These are phyloP conservation scores for Archivesica marissinica DNA, from an alignment of 1,140 invertebrate species.

Conservation along the genomic window DNA sequence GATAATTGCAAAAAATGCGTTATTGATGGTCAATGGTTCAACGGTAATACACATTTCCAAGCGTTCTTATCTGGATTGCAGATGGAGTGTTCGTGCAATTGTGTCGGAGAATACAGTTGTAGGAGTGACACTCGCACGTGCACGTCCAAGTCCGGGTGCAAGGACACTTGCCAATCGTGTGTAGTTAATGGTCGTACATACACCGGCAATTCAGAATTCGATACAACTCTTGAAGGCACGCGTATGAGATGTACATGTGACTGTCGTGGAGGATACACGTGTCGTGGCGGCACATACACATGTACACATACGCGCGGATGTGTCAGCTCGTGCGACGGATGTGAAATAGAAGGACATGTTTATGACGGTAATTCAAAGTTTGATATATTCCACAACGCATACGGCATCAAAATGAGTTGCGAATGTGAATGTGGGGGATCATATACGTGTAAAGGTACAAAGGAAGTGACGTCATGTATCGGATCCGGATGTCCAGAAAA, in stretches of 20 bases:
- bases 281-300: background rate
- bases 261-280: conserved; percentile 30
- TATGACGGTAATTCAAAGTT: conserved; percentile 53
- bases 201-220: conserved; percentile 14
- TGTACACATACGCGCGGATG: conserved; percentile 36
- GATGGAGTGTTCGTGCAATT: conserved; percentile 56
- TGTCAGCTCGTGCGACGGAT: conserved; percentile 21
- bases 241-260: conserved; percentile 54
- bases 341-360: conserved; percentile 33
- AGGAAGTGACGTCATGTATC: conserved; percentile 6
- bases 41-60: background rate
- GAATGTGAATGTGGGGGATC: conserved; percentile 53
- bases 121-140: conserved; percentile 1
- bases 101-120: conserved; percentile 44
- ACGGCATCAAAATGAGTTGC: conserved; percentile 44
- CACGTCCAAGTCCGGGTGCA: background rate
- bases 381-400: conserved; percentile 45
- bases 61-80: background rate
- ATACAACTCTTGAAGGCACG: background rate
- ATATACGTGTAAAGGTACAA: conserved; percentile 48
- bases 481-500: conserved; percentile 18
- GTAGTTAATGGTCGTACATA: conserved; percentile 2
- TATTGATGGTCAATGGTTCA: conserved; percentile 17
- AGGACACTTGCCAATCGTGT: background rate
- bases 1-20: conserved; percentile 36